These are phyloP conservation scores for Spea hammondii DNA, from an alignment of 2,797 vertebrate genomes.

Conservation along the genomic window DNA sequence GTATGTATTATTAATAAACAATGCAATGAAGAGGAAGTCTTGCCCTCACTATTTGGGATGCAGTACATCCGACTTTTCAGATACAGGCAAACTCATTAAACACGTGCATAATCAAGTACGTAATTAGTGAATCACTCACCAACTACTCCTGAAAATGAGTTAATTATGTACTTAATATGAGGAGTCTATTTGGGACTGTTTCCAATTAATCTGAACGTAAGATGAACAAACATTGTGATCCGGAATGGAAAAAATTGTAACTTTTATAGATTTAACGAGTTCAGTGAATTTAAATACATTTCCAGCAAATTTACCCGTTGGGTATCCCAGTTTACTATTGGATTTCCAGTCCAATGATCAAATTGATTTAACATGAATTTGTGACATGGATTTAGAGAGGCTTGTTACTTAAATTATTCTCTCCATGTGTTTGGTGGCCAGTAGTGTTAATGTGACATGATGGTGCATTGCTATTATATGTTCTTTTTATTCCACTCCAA, in stretches of 20 bases:
- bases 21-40: no score
- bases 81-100: neutral
- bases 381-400: slow-evolving; percentile 11
- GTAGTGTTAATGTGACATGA: slow-evolving; percentile 5
- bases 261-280: neutral
- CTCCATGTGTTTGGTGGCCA: neutral
- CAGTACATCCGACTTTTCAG: no score
- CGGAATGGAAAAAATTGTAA: neutral
- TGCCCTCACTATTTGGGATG: no score
- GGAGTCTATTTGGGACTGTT: neutral
- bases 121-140: neutral
- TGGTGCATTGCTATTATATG: neutral
- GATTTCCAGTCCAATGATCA: slow-evolving; percentile 18
- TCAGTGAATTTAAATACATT: slow-evolving; percentile 21
- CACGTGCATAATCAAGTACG: neutral
- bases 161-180: neutral
- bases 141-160: neutral
- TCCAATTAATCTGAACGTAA: neutral
- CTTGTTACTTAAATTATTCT: slow-evolving; percentile 22
- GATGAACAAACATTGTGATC: neutral
- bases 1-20: no score
- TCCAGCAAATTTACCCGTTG: slow-evolving; percentile 2
- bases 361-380: slow-evolving; percentile 19
- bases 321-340: slow-evolving; percentile 5
- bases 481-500: neutral